Percentiles rank a stretch among this genome's conserved stretches.
Conservation (phyloP, 1,140 invertebrate species). For the Ectropis grisescens region DNA sequence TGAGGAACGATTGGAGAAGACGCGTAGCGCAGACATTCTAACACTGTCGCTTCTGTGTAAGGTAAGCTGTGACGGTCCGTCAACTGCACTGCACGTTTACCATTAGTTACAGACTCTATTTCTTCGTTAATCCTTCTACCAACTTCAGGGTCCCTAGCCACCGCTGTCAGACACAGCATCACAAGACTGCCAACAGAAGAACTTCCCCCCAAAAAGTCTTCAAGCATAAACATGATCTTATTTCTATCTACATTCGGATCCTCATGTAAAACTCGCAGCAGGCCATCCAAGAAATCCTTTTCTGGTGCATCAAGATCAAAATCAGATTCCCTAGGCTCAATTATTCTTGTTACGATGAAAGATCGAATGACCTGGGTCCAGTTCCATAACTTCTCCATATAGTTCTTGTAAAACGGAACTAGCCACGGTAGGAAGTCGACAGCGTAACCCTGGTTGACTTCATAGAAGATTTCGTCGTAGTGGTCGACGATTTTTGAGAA, state of each 20-base stretch:
- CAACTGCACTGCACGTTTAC: constrained; percentile 72
- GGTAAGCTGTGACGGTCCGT: constrained; percentile 79
- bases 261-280: constrained; percentile 76
- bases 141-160: constrained; percentile 76
- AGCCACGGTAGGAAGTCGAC: constrained; percentile 90
- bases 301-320: constrained; percentile 71
- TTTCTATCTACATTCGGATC: constrained; percentile 74
- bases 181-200: constrained; percentile 88
- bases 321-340: constrained; percentile 72
- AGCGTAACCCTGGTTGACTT: constrained; percentile 90
- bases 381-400: constrained; percentile 76
- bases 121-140: constrained; percentile 77
- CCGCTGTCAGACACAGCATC: constrained; percentile 79
- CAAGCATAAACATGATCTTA: constrained; percentile 81
- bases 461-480: constrained; percentile 91
- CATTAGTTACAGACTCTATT: constrained; percentile 74
- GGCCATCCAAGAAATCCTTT: constrained; percentile 82
- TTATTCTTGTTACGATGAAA: constrained; percentile 82
- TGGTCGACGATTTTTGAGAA: constrained; percentile 78
- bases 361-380: constrained; percentile 79
- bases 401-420: constrained; percentile 77
- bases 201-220: constrained; percentile 90
- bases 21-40: constrained; percentile 83
- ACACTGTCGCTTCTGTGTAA: constrained; percentile 86
- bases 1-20: constrained; percentile 93